Evolutionary conservation across 2,113 vertebrate species (phyloP), one percentile per base, ranked within the genome.

Genomic region (Elaphurus davidianus): DNA sequence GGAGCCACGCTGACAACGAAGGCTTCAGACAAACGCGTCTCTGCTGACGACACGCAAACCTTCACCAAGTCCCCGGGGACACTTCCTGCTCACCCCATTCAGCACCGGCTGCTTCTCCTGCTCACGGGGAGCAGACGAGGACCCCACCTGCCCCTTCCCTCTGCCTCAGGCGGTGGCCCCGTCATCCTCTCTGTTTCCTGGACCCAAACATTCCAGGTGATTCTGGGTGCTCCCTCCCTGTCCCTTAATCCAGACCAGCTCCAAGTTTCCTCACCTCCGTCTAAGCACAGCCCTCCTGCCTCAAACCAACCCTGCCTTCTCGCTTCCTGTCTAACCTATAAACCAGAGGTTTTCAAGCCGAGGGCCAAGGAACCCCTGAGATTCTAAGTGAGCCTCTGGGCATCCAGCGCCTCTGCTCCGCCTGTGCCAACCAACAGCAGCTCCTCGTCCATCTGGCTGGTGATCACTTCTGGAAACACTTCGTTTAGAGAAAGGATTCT

Each of bases 1-100:
- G 2, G 33, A 15, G 6, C 45, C 47, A 28, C 4, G 2, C 36
- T 27, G 0, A 11, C 36, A 27, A n/a, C 14, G 0, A 43, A 28
- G 74, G 52, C 8, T 40, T 43, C 6, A 64, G 50, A 52, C 28
- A 7, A 9, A 25, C n/a, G 45, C 2, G 3, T 21, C 7, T 4
- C 25, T 3, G 6, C 36, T 36, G 60, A 62, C 0, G 3, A 11
- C 2, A 8, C 54, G 27, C 23, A 25, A 1, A 8, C 54, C 25
- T 71, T 50, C n/a, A 6, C 27, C 6, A 2, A 30, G 33, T 14
- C 10, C 78, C 17, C 6, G 5, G 50, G 17, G 6, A 13, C 6
- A 1, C 79, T 13, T 8, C 19, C 50, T 2, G 3, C 50, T 54
- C 59, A 8, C 33, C 33, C 33, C 50, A 54, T 1, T 82, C 27